Percentiles rank a stretch among this genome's conserved stretches.
Conservation (phyloP, 2,888 invertebrate species). For the Calameuta idolon region DNA sequence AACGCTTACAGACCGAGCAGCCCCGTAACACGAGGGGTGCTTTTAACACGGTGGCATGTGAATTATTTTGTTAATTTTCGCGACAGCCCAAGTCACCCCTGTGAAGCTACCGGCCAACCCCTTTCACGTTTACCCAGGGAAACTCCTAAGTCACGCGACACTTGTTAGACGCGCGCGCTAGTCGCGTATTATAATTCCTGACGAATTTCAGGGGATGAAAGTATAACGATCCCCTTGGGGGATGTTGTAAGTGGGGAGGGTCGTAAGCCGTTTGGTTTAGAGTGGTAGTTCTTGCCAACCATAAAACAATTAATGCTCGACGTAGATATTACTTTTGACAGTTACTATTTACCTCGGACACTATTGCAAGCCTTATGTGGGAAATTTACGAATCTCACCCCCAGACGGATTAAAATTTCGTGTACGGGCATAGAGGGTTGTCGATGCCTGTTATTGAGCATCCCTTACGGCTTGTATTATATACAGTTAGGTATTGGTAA, state of each 20-base stretch:
- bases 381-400: background rate
- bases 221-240: slow-evolving; percentile 10
- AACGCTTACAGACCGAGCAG: slow-evolving; percentile 5
- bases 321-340: background rate
- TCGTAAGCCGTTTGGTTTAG: background rate
- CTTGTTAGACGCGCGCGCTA: background rate
- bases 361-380: background rate
- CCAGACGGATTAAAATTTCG: too few relatives aligned
- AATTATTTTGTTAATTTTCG: slow-evolving; percentile 48
- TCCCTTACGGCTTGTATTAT: background rate
- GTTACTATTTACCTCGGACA: background rate
- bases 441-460: background rate
- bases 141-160: background rate
- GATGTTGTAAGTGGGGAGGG: background rate
- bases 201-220: slow-evolving; percentile 14
- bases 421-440: background rate
- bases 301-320: background rate
- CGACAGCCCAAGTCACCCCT: slow-evolving; percentile 7
- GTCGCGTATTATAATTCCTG: background rate
- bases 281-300: background rate
- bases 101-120: background rate
- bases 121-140: background rate
- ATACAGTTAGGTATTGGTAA: background rate
- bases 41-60: slow-evolving; percentile 35
- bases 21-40: background rate